phyloP scores from a whole-genome alignment of 2,797 vertebrate genomes.

The Prionace glauca region DNA sequence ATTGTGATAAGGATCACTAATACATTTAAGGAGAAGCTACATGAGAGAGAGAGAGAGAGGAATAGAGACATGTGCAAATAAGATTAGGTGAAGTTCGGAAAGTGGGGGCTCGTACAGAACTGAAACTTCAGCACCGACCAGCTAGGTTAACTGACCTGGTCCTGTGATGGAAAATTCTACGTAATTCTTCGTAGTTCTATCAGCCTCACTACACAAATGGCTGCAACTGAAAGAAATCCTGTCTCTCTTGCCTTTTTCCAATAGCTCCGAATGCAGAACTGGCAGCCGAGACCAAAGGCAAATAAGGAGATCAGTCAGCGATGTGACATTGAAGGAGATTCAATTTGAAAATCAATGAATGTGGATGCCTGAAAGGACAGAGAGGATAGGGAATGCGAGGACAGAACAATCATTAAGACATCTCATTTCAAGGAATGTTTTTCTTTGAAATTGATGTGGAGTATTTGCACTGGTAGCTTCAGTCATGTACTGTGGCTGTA shows the following conservation, averaged over 20 bases:
- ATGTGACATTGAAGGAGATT: background rate
- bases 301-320: constrained; percentile 1
- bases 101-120: background rate
- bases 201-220: background rate
- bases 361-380: background rate
- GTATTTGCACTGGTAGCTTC: background rate
- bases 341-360: background rate
- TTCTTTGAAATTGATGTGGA: background rate
- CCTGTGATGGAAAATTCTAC: background rate
- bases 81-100: background rate
- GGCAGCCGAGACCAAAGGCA: background rate
- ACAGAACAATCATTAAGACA: constrained; percentile 9
- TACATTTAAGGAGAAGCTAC: background rate
- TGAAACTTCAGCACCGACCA: background rate
- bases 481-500: background rate
- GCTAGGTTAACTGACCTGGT: background rate
- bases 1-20: background rate
- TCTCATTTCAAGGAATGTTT: constrained; percentile 11
- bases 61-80: background rate
- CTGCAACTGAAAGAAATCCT: background rate
- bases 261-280: background rate
- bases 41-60: background rate
- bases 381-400: background rate
- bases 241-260: background rate
- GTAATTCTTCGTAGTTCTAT: background rate